Evolutionary conservation across 2,797 vertebrate species (phyloP).

Genomic region (Steatocranus sp.): DNA sequence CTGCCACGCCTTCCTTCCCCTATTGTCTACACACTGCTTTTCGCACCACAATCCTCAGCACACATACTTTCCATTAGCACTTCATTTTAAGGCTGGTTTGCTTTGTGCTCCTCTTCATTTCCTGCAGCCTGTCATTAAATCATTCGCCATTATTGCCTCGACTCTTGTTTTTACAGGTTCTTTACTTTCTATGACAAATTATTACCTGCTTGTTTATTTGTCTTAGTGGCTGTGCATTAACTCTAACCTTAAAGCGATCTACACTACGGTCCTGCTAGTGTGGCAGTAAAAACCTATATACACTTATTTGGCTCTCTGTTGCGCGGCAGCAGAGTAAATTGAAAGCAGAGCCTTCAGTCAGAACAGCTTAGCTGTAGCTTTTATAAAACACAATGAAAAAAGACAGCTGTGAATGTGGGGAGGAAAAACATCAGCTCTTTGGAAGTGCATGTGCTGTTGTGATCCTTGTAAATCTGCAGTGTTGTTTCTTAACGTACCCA

Average conservation of each 20-base stretch:
- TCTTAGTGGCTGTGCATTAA: background rate
- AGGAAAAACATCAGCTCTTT: background rate
- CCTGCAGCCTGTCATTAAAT: background rate
- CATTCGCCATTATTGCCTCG: background rate
- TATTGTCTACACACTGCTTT: background rate
- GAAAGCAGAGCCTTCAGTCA: background rate
- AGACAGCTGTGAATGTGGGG: background rate
- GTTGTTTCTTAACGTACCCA: constrained; percentile 80
- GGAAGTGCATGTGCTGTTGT: background rate
- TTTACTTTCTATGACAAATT: background rate
- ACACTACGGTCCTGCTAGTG: background rate
- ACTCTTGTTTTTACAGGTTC: background rate
- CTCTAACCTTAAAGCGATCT: background rate
- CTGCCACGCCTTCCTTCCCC: background rate
- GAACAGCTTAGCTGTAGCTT: background rate
- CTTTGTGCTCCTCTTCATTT: background rate
- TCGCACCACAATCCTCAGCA: background rate
- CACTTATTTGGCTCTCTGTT: rapidly evolving
- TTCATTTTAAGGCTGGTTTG: background rate
- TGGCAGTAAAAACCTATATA: background rate
- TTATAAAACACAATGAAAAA: background rate
- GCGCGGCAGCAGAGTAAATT: background rate
- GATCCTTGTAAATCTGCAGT: background rate
- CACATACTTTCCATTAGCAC: background rate
- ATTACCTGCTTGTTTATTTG: background rate